Conservation (phyloP, 2,113 vertebrate species). For the Tringa solitaria region DNA sequence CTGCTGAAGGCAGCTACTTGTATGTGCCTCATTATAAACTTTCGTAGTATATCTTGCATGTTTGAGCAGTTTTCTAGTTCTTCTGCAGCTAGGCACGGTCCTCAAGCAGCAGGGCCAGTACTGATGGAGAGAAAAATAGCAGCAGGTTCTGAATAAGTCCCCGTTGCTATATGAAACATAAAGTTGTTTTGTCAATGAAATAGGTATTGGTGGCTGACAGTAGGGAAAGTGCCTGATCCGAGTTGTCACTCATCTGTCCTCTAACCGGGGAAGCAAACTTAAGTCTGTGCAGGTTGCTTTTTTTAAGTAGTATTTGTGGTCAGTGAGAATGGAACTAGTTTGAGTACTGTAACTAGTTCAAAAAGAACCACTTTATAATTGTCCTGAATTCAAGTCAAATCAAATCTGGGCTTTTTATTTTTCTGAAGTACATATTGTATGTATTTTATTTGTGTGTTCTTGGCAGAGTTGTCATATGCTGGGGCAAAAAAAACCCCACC, state of each 20-base stretch:
- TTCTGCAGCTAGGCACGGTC: background rate
- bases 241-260: background rate
- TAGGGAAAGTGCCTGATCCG: background rate
- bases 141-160: background rate
- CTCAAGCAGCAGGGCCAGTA: background rate
- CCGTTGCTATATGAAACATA: background rate
- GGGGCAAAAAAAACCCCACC: background rate
- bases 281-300: background rate
- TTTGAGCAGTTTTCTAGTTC: background rate
- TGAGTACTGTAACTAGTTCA: accelerated
- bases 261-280: background rate
- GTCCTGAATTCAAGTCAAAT: background rate
- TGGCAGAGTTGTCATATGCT: background rate
- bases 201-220: background rate
- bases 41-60: background rate
- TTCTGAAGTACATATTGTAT: background rate
- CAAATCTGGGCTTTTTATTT: background rate
- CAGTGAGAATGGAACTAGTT: background rate
- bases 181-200: background rate
- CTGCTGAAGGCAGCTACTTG: constrained; percentile 10
- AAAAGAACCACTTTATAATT: background rate
- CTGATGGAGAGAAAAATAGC: too few species aligned
- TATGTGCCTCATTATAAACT: background rate
- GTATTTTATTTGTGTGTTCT: background rate
- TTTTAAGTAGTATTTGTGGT: background rate